Evolutionary conservation across 1,140 invertebrate genomes (phyloP), one percentile per base, ranked within the genome.

Genomic region (Bombus haemorrhoidalis): DNA sequence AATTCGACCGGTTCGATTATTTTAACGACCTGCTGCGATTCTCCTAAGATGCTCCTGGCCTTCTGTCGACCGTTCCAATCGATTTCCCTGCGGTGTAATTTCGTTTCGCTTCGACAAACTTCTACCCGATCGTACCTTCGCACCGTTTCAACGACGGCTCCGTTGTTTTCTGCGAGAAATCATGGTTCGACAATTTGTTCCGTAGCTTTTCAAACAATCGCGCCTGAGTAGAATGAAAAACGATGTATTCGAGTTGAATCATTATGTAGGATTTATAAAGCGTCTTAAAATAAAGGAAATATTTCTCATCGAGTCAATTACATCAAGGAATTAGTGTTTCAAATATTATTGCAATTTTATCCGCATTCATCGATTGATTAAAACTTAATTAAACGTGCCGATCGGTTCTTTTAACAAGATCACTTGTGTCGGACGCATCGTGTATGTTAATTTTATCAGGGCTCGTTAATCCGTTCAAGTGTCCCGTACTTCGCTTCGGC

Each of bases 1-100:
- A 34, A 68, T 69, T 69, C 68, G 68, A 86, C 57, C 83, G 77
- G 86, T 85, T 90, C 87, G 89, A 91, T 92, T 92, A 91, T 90
- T 91, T 87, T 72, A 83, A 87, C 85, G 90, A 89, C 69, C 83
- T 69, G 47, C 74, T 84, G 71, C 81, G 64, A 89, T 68, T 90
- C 79, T 82, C 43, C 75, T 66, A 79, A 78, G 88, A 81, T 62
- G 32, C 75, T 83, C 43, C 28, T 73, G 62, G 18, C 9, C 74
- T 37, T 53, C 84, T 59, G 41, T 75, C 68, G 62, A 71, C 73
- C 76, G 59, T 79, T 62, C 86, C 80, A 69, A 83, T 86, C 79
- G 83, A 87, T 82, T 82, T 86, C 81, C 74, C 64, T 25, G 68
- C 74, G 86, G 80, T 82, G 82, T 78, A 82, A 86, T 89, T 83